Conservation (phyloP, 2,888 invertebrate species). For the Torymus auratus region DNA sequence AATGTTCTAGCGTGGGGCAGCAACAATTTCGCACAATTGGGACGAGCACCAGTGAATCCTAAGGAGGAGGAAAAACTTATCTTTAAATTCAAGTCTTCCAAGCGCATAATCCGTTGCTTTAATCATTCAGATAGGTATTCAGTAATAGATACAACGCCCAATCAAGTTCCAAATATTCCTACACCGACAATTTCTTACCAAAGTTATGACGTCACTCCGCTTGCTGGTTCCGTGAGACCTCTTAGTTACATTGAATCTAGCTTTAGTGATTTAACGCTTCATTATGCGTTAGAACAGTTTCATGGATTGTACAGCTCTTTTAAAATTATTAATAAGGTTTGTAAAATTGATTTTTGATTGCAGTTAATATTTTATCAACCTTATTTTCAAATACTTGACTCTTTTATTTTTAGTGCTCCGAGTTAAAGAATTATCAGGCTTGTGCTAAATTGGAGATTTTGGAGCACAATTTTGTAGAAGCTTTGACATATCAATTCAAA, state of each 20-base stretch:
- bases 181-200: conserved; percentile 74
- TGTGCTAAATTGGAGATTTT: conserved; percentile 76
- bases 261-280: conserved; percentile 73
- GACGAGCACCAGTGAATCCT: conserved; percentile 79
- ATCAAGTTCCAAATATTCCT: conserved; percentile 75
- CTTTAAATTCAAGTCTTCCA: conserved; percentile 81
- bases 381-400: conserved; percentile 32
- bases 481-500: conserved; percentile 75
- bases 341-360: conserved; percentile 26
- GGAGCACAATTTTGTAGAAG: conserved; percentile 74
- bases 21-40: conserved; percentile 82
- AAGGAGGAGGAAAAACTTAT: conserved; percentile 78
- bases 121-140: conserved; percentile 64
- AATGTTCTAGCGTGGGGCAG: conserved; percentile 88
- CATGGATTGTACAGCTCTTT: conserved; percentile 73
- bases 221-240: conserved; percentile 69
- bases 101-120: conserved; percentile 82
- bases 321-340: conserved; percentile 73
- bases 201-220: conserved; percentile 70
- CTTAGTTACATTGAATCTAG: conserved; percentile 71
- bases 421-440: conserved; percentile 76
- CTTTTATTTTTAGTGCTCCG: conserved; percentile 70
- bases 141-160: conserved; percentile 73
- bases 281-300: conserved; percentile 76
- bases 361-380: conserved; percentile 35